These are phyloP conservation scores for Gonatopus flavifemur DNA, from an alignment of 1,140 invertebrate species.

Conservation along the genomic window DNA sequence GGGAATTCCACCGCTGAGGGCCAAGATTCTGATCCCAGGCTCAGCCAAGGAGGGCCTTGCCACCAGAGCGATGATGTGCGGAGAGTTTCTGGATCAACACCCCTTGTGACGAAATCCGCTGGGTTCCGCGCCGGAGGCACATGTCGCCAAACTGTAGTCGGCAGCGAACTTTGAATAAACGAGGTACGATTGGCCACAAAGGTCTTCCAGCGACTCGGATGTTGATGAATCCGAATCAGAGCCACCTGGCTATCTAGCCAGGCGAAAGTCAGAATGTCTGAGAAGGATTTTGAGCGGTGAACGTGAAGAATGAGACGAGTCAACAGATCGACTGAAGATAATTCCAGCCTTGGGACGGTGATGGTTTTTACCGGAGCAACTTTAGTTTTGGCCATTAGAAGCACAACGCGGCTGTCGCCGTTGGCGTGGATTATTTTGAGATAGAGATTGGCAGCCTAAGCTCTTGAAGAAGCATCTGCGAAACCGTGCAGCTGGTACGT, in stretches of 20 bases:
- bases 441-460: neutral
- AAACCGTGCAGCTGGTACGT: neutral
- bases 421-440: neutral
- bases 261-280: neutral
- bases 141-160: neutral
- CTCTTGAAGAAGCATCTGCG: no score
- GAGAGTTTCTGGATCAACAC: neutral
- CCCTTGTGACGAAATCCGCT: neutral
- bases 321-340: neutral
- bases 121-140: neutral
- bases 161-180: neutral
- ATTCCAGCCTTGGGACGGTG: neutral
- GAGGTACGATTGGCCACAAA: no score
- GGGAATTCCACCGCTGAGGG: no score
- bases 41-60: neutral
- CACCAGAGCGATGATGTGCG: neutral
- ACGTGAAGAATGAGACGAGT: neutral
- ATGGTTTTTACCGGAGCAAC: neutral
- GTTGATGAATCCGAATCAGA: neutral
- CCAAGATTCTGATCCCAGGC: neutral
- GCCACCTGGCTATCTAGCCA: no score
- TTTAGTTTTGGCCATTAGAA: no score
- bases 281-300: neutral
- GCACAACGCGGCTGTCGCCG: neutral
- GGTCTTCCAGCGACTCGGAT: neutral